Evolutionary conservation across 1,140 invertebrate species (phyloP), one percentile per base, ranked within the genome.

Genomic region (Alviniconcha marisindica): DNA sequence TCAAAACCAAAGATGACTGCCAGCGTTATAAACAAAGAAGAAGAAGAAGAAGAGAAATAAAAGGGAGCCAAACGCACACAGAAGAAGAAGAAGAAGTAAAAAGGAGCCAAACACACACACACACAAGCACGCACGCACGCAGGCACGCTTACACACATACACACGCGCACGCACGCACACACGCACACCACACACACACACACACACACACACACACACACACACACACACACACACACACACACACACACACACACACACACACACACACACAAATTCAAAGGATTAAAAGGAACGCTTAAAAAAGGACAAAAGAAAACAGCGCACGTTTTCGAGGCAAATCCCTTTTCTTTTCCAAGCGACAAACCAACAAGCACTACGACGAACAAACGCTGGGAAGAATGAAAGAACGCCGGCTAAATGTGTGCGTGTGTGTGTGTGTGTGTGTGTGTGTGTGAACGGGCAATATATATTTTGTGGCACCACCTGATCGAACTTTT

Each of bases 81-180:
- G n/a, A n/a, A n/a, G n/a, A n/a, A n/a, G n/a, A n/a, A n/a, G n/a
- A n/a, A n/a, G n/a, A n/a, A n/a, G n/a, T n/a, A n/a, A n/a, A n/a
- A n/a, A n/a, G n/a, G n/a, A n/a, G n/a, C n/a, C n/a, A n/a, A n/a
- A n/a, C n/a, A 10, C 28, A 71, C 66, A 77, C 74, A 77, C 74
- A 77, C 74, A 77, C 74, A 77, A 21, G 38, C 74, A 77, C 74
- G 38, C 74, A 77, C 74, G 38, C 74, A 77, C 74, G 38, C 74
- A 77, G 24, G 38, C 74, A 77, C 74, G 38, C 74, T 31, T 36
- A 77, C 74, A 77, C 74, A 77, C 74, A 77, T 36, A 77, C 31
- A 77, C 74, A 42, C 74, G 15, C 40, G 38, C 40, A 36, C 40
- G 14, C 24, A 77, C 14, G 28, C 24, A 60, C 24, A 60, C 24